phyloP scores from a whole-genome alignment of 2,888 invertebrate species.

The Drosophila stalkeri region DNA sequence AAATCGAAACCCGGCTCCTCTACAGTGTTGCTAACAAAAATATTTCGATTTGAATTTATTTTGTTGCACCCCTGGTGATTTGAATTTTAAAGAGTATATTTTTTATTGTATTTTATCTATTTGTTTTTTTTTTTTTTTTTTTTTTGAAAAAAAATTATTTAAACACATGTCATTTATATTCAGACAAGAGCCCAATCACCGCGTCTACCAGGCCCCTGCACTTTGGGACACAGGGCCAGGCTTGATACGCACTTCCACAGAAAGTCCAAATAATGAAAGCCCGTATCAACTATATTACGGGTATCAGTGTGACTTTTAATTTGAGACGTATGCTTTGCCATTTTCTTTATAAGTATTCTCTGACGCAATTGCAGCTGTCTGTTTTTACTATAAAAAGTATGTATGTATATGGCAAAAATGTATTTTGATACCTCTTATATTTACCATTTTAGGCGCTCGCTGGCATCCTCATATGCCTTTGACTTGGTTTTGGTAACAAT shows the following conservation, averaged over 20 bases:
- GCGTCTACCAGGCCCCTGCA: neutral
- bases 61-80: slow-evolving; percentile 1
- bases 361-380: slow-evolving; percentile 16
- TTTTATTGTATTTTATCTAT: too few species aligned
- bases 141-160: neutral
- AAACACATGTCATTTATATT: neutral
- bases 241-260: slow-evolving; percentile 28
- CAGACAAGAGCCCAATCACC: slow-evolving; percentile 1
- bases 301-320: too few species aligned
- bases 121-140: neutral
- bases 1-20: neutral
- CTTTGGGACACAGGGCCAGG: neutral
- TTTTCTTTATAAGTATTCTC: neutral
- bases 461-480: slow-evolving; percentile 1
- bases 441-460: slow-evolving; percentile 16
- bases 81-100: too few species aligned
- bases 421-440: neutral
- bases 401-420: neutral
- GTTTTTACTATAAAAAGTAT: slow-evolving; percentile 3
- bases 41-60: neutral
- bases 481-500: slow-evolving; percentile 2
- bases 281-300: neutral
- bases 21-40: neutral
- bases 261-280: slow-evolving; percentile 6
- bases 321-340: neutral